Evolutionary conservation across 2,113 vertebrate species (phyloP), one percentile per base, ranked within the genome.

Genomic region (Fulmarus glacialis): DNA sequence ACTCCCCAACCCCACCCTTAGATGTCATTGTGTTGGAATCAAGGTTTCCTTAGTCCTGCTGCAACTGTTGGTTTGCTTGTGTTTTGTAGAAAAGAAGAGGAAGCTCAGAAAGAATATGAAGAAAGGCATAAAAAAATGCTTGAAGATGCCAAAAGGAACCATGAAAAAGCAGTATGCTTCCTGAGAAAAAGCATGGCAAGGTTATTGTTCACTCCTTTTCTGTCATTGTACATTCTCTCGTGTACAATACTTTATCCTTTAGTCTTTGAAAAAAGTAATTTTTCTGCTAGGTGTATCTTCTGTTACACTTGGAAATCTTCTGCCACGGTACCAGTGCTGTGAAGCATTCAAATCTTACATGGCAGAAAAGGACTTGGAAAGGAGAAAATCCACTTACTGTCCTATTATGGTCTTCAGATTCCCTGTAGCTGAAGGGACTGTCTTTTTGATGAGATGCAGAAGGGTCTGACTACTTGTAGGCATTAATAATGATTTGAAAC

Each of bases 151-250:
- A 96, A 64, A 92, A 98, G 32, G 75, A 98, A 96, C 89, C 98
- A 93, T 42, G 93, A 86, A 87, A 98, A 95, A 58, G 98, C 99
- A 10, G 96, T 98, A 24, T 94, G 68, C 89, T 99, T 99, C 97
- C 97, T 99, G 68, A 99, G 97, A 88, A 96, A 99, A 93, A 99
- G 98, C 47, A 93, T 99, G 80, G 98, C 98, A 75, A 99, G 99
- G 99, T 99, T 36, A 18, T 11, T 20, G 62, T 24, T 30, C 15
- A 15, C 59, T 36, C 20, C 21, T 22, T 47, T 47, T 9, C 48
- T 83, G 23, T 64, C 38, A 4, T 9, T 60, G 17, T 11, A 11
- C 43, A 7, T 22, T 10, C 16, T 50, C 40, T 30, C 36, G 16
- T 47, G 15, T 50, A 23, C 34, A 72, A 3, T 9, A 6, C 15